Percentiles rank a stretch among this genome's conserved stretches.
phyloP scores from a whole-genome alignment of 2,888 invertebrate genomes.

The Lasius fuliginosus region DNA sequence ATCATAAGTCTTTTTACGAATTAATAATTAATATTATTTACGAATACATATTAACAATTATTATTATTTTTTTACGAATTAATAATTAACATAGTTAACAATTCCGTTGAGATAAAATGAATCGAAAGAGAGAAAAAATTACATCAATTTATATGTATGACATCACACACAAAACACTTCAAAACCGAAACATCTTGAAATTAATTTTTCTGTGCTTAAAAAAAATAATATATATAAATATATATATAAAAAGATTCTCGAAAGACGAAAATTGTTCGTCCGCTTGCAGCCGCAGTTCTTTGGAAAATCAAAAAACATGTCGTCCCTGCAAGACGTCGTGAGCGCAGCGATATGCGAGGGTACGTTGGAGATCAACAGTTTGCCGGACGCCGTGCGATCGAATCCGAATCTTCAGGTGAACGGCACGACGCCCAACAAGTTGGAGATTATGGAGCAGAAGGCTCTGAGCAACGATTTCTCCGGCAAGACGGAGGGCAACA shows the following conservation, averaged over 20 bases:
- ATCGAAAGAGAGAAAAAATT: not conserved
- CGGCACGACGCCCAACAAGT: conserved; percentile 78
- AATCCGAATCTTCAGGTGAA: conserved; percentile 82
- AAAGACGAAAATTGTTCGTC: not conserved
- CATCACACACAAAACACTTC: not conserved
- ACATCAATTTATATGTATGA: not conserved
- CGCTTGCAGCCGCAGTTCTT: conserved; percentile 35
- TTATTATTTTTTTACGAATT: too few relatives aligned
- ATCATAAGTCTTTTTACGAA: not conserved
- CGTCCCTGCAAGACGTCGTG: conserved; percentile 34
- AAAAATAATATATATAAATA: not conserved
- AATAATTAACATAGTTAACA: not conserved
- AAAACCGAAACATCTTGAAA: not conserved
- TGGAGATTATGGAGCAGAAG: conserved; percentile 78
- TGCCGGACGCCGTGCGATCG: conserved; percentile 81
- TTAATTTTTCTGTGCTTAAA: not conserved
- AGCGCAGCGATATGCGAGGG: conserved; percentile 64
- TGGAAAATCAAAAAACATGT: conserved; percentile 40
- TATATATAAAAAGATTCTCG: not conserved
- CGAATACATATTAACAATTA: too few relatives aligned
- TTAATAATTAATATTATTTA: not conserved
- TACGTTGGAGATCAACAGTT: conserved; percentile 81
- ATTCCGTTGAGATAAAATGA: not conserved
- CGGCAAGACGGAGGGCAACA: conserved; percentile 87
- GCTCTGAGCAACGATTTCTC: conserved; percentile 86